Base-by-base conservation (phyloP, 2,888 invertebrate species). In the Brachynemurus nebulosus region DNA sequence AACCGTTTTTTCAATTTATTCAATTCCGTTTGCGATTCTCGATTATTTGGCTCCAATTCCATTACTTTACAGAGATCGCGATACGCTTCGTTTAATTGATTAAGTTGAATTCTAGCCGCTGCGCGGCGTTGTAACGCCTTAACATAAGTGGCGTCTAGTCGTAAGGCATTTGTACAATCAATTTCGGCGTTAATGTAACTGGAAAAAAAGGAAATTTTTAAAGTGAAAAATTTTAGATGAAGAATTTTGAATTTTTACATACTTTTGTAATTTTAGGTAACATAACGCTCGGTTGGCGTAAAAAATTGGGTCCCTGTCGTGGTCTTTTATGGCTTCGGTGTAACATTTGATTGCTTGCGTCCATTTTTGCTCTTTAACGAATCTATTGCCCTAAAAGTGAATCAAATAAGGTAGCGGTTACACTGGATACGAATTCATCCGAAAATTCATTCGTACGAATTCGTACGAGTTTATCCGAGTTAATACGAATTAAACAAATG, bases 201-300 rank as follows among this genome's bases (percentile, higher is more conserved):
- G 55, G 45, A 60, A 50, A 20, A 14, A 47, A n/a, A 38, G 33
- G 4, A 25, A 16, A 45, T 33, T 21, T 23, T 37, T 23, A 23
- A 38, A 27, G 47, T n/a, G n/a, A n/a, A n/a, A n/a, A n/a, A n/a
- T n/a, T n/a, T n/a, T n/a, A n/a, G n/a, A n/a, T n/a, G n/a, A n/a
- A n/a, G n/a, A n/a, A n/a, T n/a, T n/a, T n/a, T n/a, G n/a, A n/a
- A n/a, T n/a, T n/a, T n/a, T n/a, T 45, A 63, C 69, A 61, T 66
- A 90, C 86, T 78, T 78, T 50, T 84, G 75, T 52, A 79, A 72
- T 64, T 88, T 91, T 8, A 93, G 67, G 50, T 82, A 76, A 54
- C 93, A 93, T 43, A 92, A 70, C 2, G 89, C 92, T 53, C 95
- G 71, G 62, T 95, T 95, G 1, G 89, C 86, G 56, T 76, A 89